Conservation (phyloP, 2,797 vertebrate species). For the Acomys russatus region DNA sequence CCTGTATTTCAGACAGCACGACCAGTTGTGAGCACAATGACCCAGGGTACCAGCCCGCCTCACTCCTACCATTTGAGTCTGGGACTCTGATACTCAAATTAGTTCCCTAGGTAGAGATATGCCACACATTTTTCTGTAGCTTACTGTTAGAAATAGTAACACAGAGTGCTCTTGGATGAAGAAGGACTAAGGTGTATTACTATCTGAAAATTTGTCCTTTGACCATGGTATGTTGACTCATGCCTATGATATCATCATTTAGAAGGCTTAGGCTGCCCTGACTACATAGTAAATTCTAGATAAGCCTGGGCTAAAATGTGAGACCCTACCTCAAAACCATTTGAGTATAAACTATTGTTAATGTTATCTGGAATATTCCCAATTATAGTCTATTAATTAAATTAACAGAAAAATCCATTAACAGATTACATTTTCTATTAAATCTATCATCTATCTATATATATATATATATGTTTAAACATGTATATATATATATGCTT, state of each 20-base stretch:
- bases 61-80: not conserved
- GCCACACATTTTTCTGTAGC: not conserved
- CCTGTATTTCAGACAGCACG: constrained; percentile 23
- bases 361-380: constrained; percentile 58
- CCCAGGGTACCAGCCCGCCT: not conserved
- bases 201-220: constrained; percentile 65
- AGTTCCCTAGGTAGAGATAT: constrained; percentile 18
- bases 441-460: not conserved
- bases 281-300: not conserved
- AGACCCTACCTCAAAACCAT: not conserved
- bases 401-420: constrained; percentile 56
- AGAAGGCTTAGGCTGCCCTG: not conserved
- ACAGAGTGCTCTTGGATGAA: constrained; percentile 26
- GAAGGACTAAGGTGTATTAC: constrained; percentile 56
- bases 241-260: not conserved
- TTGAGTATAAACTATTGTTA: constrained; percentile 56
- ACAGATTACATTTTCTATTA: not conserved
- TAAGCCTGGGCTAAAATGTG: not conserved
- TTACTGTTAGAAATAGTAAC: constrained; percentile 49
- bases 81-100: constrained; percentile 41
- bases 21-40: constrained; percentile 6
- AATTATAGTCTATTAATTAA: constrained; percentile 11
- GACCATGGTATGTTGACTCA: not conserved
- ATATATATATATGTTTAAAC: not conserved
- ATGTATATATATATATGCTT: not conserved